These are phyloP conservation scores for Patella depressa DNA, from an alignment of 2,888 invertebrate genomes.

Conservation along the genomic window DNA sequence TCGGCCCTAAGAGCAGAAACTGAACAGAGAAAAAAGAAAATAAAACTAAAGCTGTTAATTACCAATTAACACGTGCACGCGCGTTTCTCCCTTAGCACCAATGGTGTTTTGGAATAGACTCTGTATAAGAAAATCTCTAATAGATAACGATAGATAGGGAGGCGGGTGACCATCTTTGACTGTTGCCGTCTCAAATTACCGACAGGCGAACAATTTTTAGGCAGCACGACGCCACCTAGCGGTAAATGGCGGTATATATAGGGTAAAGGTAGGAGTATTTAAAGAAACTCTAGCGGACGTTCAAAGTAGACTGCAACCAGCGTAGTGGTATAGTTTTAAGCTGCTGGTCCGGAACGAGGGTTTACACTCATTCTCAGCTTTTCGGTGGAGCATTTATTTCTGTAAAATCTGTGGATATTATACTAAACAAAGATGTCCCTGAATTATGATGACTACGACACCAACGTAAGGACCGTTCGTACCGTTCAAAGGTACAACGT, in stretches of 20 bases:
- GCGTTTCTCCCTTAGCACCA: too few species aligned
- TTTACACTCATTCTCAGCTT: conserved; percentile 16
- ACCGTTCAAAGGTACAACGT: conserved; percentile 61
- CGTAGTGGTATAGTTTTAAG: neutral
- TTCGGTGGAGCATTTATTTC: conserved; percentile 30
- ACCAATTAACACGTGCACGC: too few species aligned
- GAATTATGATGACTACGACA: conserved; percentile 33
- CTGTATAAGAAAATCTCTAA: too few species aligned
- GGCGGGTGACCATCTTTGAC: conserved; percentile 9
- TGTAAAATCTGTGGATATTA: conserved; percentile 26
- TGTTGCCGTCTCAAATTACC: conserved; percentile 6
- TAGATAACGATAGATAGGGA: neutral
- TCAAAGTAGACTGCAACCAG: conserved; percentile 51
- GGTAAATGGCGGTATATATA: conserved; percentile 52
- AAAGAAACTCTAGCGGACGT: conserved; percentile 59
- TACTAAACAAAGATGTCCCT: too few species aligned
- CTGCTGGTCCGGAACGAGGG: conserved; percentile 5
- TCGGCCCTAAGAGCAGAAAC: neutral
- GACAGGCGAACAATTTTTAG: neutral
- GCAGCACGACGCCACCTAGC: conserved; percentile 43
- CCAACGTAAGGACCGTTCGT: conserved; percentile 31
- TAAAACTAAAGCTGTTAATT: too few species aligned
- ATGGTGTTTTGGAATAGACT: too few species aligned
- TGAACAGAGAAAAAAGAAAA: too few species aligned
- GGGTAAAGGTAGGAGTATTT: conserved; percentile 52